phyloP scores from a whole-genome alignment of 2,797 vertebrate genomes.

The Leptodactylus fallax region DNA sequence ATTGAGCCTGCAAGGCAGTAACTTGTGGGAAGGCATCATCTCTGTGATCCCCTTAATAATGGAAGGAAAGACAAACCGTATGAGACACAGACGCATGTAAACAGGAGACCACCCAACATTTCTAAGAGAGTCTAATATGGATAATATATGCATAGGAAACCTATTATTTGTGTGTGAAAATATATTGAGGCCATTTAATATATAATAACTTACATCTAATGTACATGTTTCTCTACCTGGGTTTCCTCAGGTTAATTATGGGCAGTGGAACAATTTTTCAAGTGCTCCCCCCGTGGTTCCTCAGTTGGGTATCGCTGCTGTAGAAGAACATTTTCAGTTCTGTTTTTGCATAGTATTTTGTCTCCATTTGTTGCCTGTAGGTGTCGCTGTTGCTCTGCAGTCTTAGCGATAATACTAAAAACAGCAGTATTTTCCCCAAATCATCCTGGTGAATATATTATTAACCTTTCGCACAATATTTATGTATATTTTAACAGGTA shows the following conservation, averaged over 20 bases:
- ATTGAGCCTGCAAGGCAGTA: constrained; percentile 3
- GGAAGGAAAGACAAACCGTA: constrained; percentile 1
- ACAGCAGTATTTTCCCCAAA: background rate
- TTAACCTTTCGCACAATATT: background rate
- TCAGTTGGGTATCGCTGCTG: too few relatives aligned
- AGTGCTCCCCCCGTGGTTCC: background rate
- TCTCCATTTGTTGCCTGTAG: background rate
- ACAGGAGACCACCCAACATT: background rate
- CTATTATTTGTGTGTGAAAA: background rate
- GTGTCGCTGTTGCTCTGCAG: background rate
- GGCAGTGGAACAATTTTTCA: background rate
- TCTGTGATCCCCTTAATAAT: constrained; percentile 14
- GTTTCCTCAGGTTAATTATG: background rate
- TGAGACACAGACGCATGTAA: background rate
- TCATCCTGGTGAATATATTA: background rate
- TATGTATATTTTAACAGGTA: background rate
- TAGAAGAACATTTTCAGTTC: too few relatives aligned
- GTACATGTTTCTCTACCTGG: background rate
- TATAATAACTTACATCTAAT: background rate
- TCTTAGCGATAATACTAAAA: background rate
- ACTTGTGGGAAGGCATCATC: background rate
- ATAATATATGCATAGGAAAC: background rate
- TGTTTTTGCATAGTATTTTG: background rate
- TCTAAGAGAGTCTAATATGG: background rate
- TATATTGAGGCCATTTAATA: background rate